phyloP scores from a whole-genome alignment of 2,113 vertebrate genomes.

The Rhineura floridana region DNA sequence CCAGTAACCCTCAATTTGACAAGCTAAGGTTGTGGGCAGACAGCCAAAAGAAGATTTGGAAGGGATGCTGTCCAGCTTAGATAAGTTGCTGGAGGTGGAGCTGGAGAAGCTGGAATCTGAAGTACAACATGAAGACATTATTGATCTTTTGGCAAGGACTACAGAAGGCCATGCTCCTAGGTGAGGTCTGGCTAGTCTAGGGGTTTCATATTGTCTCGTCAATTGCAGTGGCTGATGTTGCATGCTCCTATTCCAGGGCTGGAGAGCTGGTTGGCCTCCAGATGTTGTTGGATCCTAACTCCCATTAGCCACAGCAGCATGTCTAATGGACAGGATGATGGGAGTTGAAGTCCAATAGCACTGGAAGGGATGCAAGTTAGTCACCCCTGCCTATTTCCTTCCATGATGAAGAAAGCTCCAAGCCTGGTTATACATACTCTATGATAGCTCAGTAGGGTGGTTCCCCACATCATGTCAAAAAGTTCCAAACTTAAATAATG shows the following conservation, averaged over 20 bases:
- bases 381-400: too few relatives aligned
- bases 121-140: too few relatives aligned
- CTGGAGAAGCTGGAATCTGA: not conserved
- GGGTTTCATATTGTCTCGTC: not conserved
- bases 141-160: not conserved
- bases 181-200: not conserved
- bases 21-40: not conserved
- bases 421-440: too few relatives aligned
- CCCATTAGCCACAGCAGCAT: too few relatives aligned
- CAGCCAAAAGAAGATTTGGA: not conserved
- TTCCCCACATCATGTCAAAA: not conserved
- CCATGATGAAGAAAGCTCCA: too few relatives aligned
- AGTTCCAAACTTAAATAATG: not conserved
- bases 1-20: not conserved
- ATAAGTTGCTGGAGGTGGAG: not conserved
- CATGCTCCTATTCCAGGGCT: not conserved
- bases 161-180: not conserved
- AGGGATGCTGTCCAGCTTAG: not conserved
- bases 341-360: too few relatives aligned
- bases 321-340: too few relatives aligned
- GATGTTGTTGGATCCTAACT: too few relatives aligned
- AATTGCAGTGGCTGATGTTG: not conserved
- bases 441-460: not conserved
- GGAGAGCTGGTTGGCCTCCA: too few relatives aligned
- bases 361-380: too few relatives aligned